These are phyloP conservation scores for Malacoctenus gilli DNA, from an alignment of 2,797 vertebrate species.

Conservation along the genomic window DNA sequence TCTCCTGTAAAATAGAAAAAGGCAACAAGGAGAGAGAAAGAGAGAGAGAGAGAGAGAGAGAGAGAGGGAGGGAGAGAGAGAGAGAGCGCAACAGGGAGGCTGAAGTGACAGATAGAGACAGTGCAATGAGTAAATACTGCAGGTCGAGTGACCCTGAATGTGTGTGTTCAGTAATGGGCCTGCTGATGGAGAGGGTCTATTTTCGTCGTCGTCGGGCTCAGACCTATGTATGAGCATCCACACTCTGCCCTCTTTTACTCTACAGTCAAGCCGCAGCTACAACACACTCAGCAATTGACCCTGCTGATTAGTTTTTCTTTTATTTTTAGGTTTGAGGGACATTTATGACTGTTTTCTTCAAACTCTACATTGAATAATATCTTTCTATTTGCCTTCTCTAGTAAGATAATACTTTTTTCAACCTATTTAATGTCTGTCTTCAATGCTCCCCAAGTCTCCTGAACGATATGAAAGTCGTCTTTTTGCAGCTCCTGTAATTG, in stretches of 20 bases:
- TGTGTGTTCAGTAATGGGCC: conserved; percentile 48
- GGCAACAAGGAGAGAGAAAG: background rate
- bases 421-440: too few relatives aligned
- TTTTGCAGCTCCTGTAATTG: too few relatives aligned
- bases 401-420: too few relatives aligned
- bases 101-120: conserved; percentile 11
- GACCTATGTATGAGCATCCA: conserved; percentile 41
- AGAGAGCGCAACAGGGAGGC: background rate
- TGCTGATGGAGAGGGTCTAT: conserved; percentile 58
- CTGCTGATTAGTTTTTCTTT: background rate
- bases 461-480: too few relatives aligned
- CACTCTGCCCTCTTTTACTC: conserved; percentile 43
- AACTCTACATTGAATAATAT: too few relatives aligned
- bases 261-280: conserved; percentile 28
- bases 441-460: too few relatives aligned
- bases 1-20: background rate
- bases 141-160: conserved; percentile 30
- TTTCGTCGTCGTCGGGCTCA: conserved; percentile 32
- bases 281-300: conserved; percentile 7
- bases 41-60: too few relatives aligned
- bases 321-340: background rate
- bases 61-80: too few relatives aligned
- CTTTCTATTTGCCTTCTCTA: too few relatives aligned
- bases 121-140: conserved; percentile 26
- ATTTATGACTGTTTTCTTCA: too few relatives aligned